A percentile compares a stretch with the other conserved stretches of the same genome.
These are phyloP conservation scores for Acropternis orthonyx DNA, from an alignment of 2,797 vertebrate species.

Conservation along the genomic window DNA sequence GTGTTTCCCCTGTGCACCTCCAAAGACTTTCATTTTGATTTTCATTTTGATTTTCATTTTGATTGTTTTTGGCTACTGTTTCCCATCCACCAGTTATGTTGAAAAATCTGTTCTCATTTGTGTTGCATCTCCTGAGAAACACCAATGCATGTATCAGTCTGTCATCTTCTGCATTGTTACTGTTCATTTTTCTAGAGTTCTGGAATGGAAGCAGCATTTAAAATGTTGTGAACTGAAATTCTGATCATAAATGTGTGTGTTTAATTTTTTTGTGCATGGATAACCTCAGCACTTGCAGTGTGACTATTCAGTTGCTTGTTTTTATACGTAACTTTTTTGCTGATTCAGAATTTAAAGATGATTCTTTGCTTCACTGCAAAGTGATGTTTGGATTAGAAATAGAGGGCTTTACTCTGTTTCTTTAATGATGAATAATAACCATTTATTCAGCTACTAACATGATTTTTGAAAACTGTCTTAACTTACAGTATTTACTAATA, in stretches of 20 bases:
- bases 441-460: not conserved
- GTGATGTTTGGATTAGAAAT: not conserved
- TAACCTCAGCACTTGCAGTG: not conserved
- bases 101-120: not conserved
- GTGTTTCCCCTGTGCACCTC: not conserved
- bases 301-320: not conserved
- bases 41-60: not conserved
- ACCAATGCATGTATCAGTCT: not conserved
- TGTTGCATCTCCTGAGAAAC: not conserved
- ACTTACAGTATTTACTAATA: not conserved
- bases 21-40: not conserved
- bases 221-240: not conserved
- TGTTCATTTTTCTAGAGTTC: not conserved
- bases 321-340: not conserved
- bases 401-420: not conserved
- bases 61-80: not conserved
- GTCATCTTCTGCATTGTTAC: not conserved
- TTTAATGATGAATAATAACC: not conserved
- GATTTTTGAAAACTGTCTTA: not conserved
- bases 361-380: not conserved
- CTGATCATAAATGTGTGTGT: not conserved
- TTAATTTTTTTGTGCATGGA: not conserved
- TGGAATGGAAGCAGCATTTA: not conserved
- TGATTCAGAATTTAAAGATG: not conserved
- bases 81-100: not conserved